Evolutionary conservation across 2,888 invertebrate species (phyloP), one percentile per base, ranked within the genome.

Genomic region (Sipunculus nudus): DNA sequence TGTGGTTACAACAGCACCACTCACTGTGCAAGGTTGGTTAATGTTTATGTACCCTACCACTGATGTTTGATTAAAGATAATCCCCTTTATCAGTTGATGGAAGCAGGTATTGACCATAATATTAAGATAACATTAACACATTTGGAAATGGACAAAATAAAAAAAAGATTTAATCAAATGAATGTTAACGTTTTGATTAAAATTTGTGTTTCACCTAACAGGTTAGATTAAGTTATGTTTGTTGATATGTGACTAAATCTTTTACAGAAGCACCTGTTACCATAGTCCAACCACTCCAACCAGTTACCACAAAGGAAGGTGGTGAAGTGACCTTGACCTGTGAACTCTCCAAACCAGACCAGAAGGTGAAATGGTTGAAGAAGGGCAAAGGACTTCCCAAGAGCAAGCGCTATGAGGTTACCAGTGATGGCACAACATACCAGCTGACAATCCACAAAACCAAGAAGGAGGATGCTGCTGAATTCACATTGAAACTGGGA

Each of bases 321-420:
- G 63, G n/a, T n/a, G n/a, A n/a, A n/a, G n/a, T n/a, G n/a, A 73
- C 70, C 43, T 69, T 85, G 56, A 75, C 72, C 8, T 92, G 95
- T 10, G 90, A 93, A 86, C 85, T 96, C 53, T 93, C 94, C 0
- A 89, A 90, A 71, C 89, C 91, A 55, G 88, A 90, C 70, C 88
- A 90, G 13, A 88, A 90, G 63, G 92, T 95, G 1, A 89, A 88
- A 54, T 96, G 96, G 96, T 93, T 91, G 80, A 94, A 94, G 81
- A 89, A 95, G 76, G 76, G 74, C 25, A 88, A 88, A 59, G 95
- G 96, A 85, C 88, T n/a, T n/a, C n/a, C n/a, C n/a, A n/a, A n/a
- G n/a, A n/a, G n/a, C n/a, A n/a, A n/a, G n/a, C n/a, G n/a, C n/a
- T n/a, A n/a, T n/a, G n/a, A n/a, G n/a, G n/a, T n/a, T n/a, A n/a